Evolutionary conservation across 2,113 vertebrate genomes (phyloP).

Genomic region (Donacobius atricapilla): DNA sequence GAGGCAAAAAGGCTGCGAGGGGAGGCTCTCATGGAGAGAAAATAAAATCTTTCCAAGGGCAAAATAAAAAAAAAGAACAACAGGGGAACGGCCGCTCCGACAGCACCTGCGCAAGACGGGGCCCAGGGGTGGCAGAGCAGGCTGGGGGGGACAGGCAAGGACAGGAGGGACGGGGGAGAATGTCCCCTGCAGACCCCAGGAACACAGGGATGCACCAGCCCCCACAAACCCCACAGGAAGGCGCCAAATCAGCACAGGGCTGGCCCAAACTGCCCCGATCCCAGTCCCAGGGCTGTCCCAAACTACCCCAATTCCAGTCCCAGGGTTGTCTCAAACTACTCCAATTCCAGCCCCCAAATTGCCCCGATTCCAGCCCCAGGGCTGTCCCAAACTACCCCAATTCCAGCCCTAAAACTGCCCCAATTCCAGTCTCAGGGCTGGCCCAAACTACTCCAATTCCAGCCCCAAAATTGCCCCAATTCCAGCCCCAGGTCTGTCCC

Average conservation of each 20-base stretch:
- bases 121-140: background rate
- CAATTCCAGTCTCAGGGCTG: background rate
- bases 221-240: rapidly evolving
- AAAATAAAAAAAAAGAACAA: background rate
- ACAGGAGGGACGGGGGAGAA: background rate
- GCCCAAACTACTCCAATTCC: background rate
- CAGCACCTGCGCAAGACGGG: background rate
- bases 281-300: background rate
- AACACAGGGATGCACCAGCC: background rate
- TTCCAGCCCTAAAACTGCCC: background rate
- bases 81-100: background rate
- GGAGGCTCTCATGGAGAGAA: background rate
- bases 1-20: background rate
- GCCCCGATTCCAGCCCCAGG: rapidly evolving
- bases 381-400: background rate
- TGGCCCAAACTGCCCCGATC: background rate
- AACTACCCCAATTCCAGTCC: rapidly evolving
- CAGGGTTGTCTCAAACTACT: rapidly evolving
- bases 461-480: no score
- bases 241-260: background rate
- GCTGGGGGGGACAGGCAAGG: background rate
- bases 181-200: rapidly evolving
- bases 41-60: background rate
- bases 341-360: background rate
- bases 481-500: no score